Base-by-base conservation (phyloP, 1,140 invertebrate genomes). In the Lepidurus arcticus region DNA sequence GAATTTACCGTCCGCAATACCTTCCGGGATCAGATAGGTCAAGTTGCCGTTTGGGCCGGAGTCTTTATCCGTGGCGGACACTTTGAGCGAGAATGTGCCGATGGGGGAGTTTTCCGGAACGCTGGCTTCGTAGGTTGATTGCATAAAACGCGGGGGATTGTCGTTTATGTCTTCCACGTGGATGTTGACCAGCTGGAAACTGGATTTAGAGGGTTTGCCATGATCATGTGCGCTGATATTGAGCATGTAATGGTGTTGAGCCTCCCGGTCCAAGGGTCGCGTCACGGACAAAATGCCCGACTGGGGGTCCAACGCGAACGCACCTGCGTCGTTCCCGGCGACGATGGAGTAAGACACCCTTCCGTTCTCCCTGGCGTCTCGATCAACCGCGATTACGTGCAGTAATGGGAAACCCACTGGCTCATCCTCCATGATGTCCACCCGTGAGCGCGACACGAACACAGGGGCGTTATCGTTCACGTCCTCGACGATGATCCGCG, bases 401-500 rank as follows among this genome's bases (percentile, higher is more conserved):
- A 91, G 87, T 9, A 97, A 84, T 8, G 88, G 84, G 79, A 88
- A 88, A 3, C 92, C 92, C 74, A 90, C 84, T 44, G 85, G 83
- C 78, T 86, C 86, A 81, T 88, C 87, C 79, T 88, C 88, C 78
- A 84, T 83, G 7, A 89, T 82, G 42, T 84, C 80, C 1, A 87
- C 82, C 13, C 81, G 79, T 10, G 80, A 81, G 77, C 16, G 87
- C 6, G 91, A 90, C 0, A 94, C 89, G 84, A 97, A 96, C 78
- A 88, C 87, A 0, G 95, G 95, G 8, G 88, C 86, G 84, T 97
- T 95, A 84, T 97, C 95, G 83, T 97, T 97, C 75, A 90, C 88
- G 85, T 98, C 96, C 44, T 90, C 88, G 0, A 98, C 88, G 1
- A 90, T 84, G n/a, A 98, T 88, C 21, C 90, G 88, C 1, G 92